Base-by-base conservation (phyloP, 2,113 vertebrate species). In the Thalassoma bifasciatum region DNA sequence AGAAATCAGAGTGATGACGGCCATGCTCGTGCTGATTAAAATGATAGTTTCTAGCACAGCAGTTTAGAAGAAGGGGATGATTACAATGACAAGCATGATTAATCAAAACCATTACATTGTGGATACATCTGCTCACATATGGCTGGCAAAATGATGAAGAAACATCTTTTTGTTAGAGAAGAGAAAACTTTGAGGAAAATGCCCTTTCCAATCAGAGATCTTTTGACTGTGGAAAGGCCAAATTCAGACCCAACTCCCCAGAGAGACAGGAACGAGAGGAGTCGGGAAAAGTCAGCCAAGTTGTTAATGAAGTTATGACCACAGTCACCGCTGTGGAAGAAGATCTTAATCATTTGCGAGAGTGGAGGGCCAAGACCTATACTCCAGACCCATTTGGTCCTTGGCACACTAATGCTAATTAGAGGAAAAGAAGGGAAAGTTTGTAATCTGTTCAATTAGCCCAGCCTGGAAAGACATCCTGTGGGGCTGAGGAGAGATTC, bases 241-340 rank as follows among this genome's bases (percentile, higher is more conserved):
- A 61, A 76, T 72, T 82, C 66, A 75, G 63, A 65, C 14, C 54
- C 21, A 44, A 51, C 36, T 26, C 75, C 36, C 12, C 12, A 0
- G 23, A 46, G 72, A 37, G 23, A 71, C 61, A 11, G 63, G 22
- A 60, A 66, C 77, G 49, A 52, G 77, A 72, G 63, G 61, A 83
- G 67, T 58, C 75, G 30, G 66, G 44, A 79, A 84, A 86, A 87
- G 79, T 89, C 77, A 81, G 75, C 79, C 66, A 79, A 82, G 85
- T 90, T 53, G 22, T 88, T 86, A 87, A 92, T 85, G 84, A 86
- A 85, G 87, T 87, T 89, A 84, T 86, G 86, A 82, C 81, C 81
- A 81, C 37, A 74, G 80, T 66, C 66, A 70, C 74, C 4, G 68
- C 61, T 64, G 79, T 77, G 68, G 79, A 66, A 56, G 57, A 57